These are phyloP conservation scores for Cinara cedri DNA, from an alignment of 2,888 invertebrate species.

Conservation along the genomic window DNA sequence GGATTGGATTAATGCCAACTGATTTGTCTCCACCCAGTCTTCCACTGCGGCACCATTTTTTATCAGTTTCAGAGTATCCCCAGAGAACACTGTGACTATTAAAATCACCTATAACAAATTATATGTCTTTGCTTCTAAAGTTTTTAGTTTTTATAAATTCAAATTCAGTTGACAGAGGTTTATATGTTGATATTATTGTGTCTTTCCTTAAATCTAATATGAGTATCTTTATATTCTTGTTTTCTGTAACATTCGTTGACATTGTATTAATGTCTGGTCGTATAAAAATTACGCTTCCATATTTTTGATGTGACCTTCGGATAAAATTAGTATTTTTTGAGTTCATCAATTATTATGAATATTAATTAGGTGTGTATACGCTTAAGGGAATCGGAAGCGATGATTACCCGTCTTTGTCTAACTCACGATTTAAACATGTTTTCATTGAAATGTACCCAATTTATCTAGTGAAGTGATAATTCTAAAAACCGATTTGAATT, in stretches of 20 bases:
- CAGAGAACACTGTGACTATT: conserved; percentile 30
- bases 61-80: conserved; percentile 50
- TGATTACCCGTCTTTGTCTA: too few relatives aligned
- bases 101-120: conserved; percentile 39
- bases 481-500: too few relatives aligned
- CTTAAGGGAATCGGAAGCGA: too few relatives aligned
- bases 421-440: too few relatives aligned
- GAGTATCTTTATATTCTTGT: background rate
- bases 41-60: conserved; percentile 44
- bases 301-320: conserved; percentile 17
- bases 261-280: conserved; percentile 9
- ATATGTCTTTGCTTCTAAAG: background rate
- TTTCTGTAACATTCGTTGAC: background rate
- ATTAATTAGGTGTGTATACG: too few relatives aligned
- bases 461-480: too few relatives aligned
- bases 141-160: background rate
- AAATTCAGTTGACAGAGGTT: conserved; percentile 41
- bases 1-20: background rate
- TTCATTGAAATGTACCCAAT: too few relatives aligned
- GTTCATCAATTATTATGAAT: too few relatives aligned
- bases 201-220: conserved; percentile 40
- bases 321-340: too few relatives aligned
- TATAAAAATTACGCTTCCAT: conserved; percentile 41
- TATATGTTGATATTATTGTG: conserved; percentile 54
- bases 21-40: conserved; percentile 47